Conservation (phyloP, 2,797 vertebrate species). For the Xenops minutus region DNA sequence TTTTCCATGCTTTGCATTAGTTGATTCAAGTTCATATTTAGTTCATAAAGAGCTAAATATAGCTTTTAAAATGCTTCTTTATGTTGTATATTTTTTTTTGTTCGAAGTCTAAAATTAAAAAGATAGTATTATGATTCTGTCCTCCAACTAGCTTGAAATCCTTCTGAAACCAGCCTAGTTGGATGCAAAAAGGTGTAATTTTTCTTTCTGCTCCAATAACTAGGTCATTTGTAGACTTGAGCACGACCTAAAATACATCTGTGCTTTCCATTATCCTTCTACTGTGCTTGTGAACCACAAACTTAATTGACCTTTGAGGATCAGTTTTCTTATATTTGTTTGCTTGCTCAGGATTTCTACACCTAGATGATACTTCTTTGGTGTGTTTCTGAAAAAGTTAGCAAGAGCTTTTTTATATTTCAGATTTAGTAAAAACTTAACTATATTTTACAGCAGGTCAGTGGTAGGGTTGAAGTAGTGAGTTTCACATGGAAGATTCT, state of each 20-base stretch:
- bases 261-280: neutral
- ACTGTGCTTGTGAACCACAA: neutral
- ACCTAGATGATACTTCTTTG: neutral
- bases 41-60: neutral
- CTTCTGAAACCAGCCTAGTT: neutral
- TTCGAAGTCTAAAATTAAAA: neutral
- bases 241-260: neutral
- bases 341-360: neutral
- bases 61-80: neutral
- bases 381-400: neutral
- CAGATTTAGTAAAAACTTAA: neutral
- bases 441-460: neutral
- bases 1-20: neutral
- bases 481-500: neutral
- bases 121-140: neutral
- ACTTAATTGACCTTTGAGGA: neutral
- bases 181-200: neutral
- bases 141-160: neutral
- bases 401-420: neutral
- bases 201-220: neutral
- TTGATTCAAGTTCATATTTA: neutral
- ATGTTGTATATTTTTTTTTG: neutral
- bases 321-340: neutral
- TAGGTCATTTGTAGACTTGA: neutral
- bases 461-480: neutral